Evolutionary conservation across 1,140 invertebrate species (phyloP).

Genomic region (Drosophila mojavensis): DNA sequence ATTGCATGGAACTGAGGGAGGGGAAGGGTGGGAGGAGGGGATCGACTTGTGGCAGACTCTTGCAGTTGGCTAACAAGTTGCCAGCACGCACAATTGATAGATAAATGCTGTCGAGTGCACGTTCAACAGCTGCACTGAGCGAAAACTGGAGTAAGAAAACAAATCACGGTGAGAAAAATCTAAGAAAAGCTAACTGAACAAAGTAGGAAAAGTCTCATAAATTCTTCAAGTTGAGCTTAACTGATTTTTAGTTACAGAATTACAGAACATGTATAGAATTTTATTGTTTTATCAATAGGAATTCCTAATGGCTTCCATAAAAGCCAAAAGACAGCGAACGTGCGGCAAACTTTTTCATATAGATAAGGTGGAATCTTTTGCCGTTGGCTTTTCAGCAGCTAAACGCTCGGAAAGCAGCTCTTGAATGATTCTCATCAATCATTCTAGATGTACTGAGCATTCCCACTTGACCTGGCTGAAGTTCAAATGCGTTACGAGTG

Average conservation of each 20-base stretch:
- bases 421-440: constrained; percentile 33
- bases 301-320: too few relatives aligned
- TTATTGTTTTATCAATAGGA: too few relatives aligned
- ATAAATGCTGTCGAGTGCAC: constrained; percentile 34
- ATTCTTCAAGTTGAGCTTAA: too few relatives aligned
- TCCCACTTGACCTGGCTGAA: not conserved
- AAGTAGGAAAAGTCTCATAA: too few relatives aligned
- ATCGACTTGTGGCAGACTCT: not conserved
- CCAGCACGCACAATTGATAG: constrained; percentile 33
- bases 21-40: not conserved
- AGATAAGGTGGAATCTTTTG: not conserved
- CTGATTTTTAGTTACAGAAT: too few relatives aligned
- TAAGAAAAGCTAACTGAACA: not conserved
- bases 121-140: constrained; percentile 15
- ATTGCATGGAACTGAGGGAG: not conserved
- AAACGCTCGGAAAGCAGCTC: not conserved
- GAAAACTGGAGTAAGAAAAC: not conserved
- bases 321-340: not conserved
- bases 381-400: not conserved
- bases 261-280: too few relatives aligned
- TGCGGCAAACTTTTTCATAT: constrained; percentile 9
- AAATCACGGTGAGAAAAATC: not conserved
- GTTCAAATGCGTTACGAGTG: not conserved
- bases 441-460: not conserved
- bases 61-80: constrained; percentile 18